Percentiles rank a stretch among this genome's conserved stretches.
phyloP scores from a whole-genome alignment of 1,140 invertebrate genomes.

The Hycleus phaleratus region DNA sequence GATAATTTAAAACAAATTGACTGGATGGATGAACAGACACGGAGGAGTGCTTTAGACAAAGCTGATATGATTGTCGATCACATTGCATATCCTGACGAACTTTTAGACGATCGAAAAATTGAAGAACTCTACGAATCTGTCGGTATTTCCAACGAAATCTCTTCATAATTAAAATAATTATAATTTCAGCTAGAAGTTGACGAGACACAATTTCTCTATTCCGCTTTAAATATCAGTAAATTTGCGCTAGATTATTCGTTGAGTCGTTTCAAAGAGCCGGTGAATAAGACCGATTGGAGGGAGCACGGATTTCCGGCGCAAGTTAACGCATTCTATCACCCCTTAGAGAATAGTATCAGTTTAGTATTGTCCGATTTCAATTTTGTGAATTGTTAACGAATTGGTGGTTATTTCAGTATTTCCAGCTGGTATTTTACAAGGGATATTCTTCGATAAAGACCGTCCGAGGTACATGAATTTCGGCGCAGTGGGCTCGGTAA shows the following conservation, averaged over 20 bases:
- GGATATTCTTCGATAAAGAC: slow-evolving; percentile 60
- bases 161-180: background rate
- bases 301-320: slow-evolving; percentile 55
- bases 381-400: too few relatives aligned
- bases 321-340: slow-evolving; percentile 62
- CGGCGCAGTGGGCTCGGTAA: slow-evolving; percentile 62
- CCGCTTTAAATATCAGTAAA: slow-evolving; percentile 51
- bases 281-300: slow-evolving; percentile 62
- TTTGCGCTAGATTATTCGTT: slow-evolving; percentile 55
- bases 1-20: slow-evolving; percentile 52
- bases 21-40: slow-evolving; percentile 65
- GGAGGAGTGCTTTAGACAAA: slow-evolving; percentile 48
- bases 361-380: slow-evolving; percentile 32
- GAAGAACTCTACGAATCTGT: slow-evolving; percentile 43
- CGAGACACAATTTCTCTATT: slow-evolving; percentile 47
- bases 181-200: slow-evolving; percentile 47
- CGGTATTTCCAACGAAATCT: slow-evolving; percentile 8
- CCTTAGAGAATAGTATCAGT: slow-evolving; percentile 61
- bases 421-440: slow-evolving; percentile 70
- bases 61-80: slow-evolving; percentile 47
- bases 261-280: slow-evolving; percentile 49
- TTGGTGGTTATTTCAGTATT: slow-evolving; percentile 47
- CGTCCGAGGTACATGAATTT: slow-evolving; percentile 68
- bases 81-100: slow-evolving; percentile 54
- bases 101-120: slow-evolving; percentile 47